Percentiles rank a stretch among this genome's conserved stretches.
These are phyloP conservation scores for Aporophyla nigra DNA, from an alignment of 2,888 invertebrate genomes.

Conservation along the genomic window DNA sequence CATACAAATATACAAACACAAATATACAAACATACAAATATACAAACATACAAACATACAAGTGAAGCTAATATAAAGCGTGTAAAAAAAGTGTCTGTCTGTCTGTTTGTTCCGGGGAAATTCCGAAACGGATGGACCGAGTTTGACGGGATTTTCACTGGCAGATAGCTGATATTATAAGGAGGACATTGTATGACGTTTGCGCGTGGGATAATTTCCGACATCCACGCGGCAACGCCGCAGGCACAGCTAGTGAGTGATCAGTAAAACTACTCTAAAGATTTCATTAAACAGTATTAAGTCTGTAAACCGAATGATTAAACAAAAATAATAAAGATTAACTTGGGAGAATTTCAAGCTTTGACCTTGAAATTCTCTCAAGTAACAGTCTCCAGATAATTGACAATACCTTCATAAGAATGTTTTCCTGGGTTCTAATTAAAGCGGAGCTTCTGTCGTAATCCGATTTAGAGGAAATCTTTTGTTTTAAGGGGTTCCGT, in stretches of 20 bases:
- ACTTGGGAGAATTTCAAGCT: neutral
- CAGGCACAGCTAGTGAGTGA: neutral
- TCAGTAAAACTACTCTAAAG: neutral
- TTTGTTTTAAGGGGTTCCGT: slow-evolving; percentile 4
- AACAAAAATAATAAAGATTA: neutral
- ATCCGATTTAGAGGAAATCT: slow-evolving; percentile 24
- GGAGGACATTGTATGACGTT: too few relatives aligned
- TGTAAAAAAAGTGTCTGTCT: too few relatives aligned
- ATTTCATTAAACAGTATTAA: neutral
- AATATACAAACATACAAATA: too few relatives aligned
- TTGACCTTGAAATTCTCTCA: slow-evolving; percentile 6
- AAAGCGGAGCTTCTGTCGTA: slow-evolving; percentile 16
- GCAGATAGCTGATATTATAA: too few relatives aligned
- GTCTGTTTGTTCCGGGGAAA: too few relatives aligned
- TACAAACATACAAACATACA: too few relatives aligned
- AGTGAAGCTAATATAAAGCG: too few relatives aligned
- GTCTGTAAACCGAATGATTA: neutral
- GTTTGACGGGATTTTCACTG: too few relatives aligned
- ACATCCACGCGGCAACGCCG: too few relatives aligned
- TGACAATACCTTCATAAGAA: slow-evolving; percentile 32
- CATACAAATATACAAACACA: too few relatives aligned
- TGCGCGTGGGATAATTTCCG: too few relatives aligned
- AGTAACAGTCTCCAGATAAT: slow-evolving; percentile 24
- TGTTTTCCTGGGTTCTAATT: slow-evolving; percentile 41
- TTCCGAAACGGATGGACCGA: too few relatives aligned